Evolutionary conservation across 2,113 vertebrate species (phyloP), one percentile per base, ranked within the genome.

Genomic region (Pontoporia blainvillei): DNA sequence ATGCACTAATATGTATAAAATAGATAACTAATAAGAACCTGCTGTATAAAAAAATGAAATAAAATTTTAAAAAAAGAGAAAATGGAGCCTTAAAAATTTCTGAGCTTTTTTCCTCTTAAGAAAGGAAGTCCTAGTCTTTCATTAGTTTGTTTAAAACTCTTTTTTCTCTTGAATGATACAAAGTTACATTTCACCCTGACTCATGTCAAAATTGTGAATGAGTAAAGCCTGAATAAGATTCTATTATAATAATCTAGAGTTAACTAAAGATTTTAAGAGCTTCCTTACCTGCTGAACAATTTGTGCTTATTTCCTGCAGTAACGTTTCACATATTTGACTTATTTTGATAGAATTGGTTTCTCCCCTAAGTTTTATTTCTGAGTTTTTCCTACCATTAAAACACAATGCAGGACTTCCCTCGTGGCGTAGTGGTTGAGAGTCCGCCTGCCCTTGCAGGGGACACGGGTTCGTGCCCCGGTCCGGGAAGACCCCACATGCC

Each of bases 261-360:
- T 86, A 31, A 64, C 85, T 89, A 64, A 95, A 93, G 29, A 64
- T 44, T 66, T 91, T 82, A 73, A 90, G 27, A 86, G 21, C 14
- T 54, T 44, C 89, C 52, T 92, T 17, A 83, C 27, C 62, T 93
- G 6, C 15, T 75, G 15, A 64, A 83, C 21, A 76, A 76, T 76
- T 76, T 54, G 34, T 62, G 57, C 44, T 36, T 91, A 14, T 46
- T 89, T 82, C 13, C 64, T 57, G 34, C 36, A 81, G 3, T 95
- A 93, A 62, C 57, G 59, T 8, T 95, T 57, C 23, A 89, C 4
- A 25, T 78, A 72, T 88, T 67, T 79, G 6, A 69, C 21, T 90
- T 83, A 75, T 36, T 84, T 90, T 90, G 41, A 71, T 88, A n/a
- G 61, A 95, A 85, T 72, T 95, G 36, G 4, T 79, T 96, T 96